A percentile compares a stretch with the other conserved stretches of the same genome.
Conservation (phyloP, 1,140 invertebrate species). For the Lordiphosa stackelbergi region DNA sequence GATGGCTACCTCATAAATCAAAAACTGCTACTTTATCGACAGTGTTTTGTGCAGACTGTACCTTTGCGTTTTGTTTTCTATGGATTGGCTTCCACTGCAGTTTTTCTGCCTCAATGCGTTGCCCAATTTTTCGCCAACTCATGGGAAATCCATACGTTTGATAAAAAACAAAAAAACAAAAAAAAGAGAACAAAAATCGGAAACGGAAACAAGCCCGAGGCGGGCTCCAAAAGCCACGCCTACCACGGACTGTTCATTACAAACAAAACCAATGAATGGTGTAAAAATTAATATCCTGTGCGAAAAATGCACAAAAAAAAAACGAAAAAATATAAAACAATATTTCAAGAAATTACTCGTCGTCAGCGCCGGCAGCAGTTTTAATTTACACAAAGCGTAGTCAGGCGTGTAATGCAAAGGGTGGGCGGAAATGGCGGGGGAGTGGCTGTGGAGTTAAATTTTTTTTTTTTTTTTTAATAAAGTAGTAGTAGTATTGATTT, state of each 20-base stretch:
- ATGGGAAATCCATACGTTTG: constrained; percentile 41
- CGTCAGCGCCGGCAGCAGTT: constrained; percentile 66
- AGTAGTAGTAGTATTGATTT: no score
- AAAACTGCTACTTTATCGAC: constrained; percentile 32
- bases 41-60: constrained; percentile 33
- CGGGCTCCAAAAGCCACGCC: constrained; percentile 27
- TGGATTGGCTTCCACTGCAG: constrained; percentile 53
- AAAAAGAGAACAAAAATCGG: constrained; percentile 27
- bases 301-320: constrained; percentile 16
- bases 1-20: no score
- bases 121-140: constrained; percentile 47
- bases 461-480: no score
- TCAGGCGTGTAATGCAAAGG: constrained; percentile 70
- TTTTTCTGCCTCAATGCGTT: constrained; percentile 66
- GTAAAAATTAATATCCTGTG: constrained; percentile 77
- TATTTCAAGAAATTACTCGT: constrained; percentile 25
- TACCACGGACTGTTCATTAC: constrained; percentile 58
- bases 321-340: constrained; percentile 3
- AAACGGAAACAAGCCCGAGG: constrained; percentile 44
- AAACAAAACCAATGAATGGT: constrained; percentile 76
- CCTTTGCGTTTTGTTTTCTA: constrained; percentile 10
- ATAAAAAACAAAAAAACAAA: constrained; percentile 43
- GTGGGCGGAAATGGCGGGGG: no score
- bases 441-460: no score
- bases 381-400: constrained; percentile 75